Evolutionary conservation across 2,888 invertebrate genomes (phyloP), one percentile per base, ranked within the genome.

Genomic region (Tetanocera ferruginea): DNA sequence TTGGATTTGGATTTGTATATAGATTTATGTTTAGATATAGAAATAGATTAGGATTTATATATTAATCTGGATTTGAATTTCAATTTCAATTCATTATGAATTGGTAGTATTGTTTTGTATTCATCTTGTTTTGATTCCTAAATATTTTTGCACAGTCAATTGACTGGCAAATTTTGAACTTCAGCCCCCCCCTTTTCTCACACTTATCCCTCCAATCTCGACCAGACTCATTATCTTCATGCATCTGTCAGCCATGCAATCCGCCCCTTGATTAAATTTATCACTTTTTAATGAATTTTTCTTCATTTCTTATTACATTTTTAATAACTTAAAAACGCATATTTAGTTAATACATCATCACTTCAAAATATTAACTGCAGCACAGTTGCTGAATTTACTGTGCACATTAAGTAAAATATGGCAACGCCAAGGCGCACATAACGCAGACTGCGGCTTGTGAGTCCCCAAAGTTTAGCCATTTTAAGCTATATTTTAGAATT

Each of bases 401-500:
- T 67, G 34, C 67, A 19, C 34, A 37, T 23, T 4, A 3, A n/a
- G 11, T n/a, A 43, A 67, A 67, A 67, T 67, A 67, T 67, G 43
- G 43, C 67, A 37, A 37, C 43, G 67, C 67, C 67, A 67, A 11
- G 19, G 57, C 19, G 66, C 19, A 37, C 19, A 67, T 14, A 8
- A 34, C 9, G 66, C 66, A 11, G 60, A 28, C n/a, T 60, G 19
- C 4, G 6, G 25, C 23, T 60, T 19, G 57, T 25, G 43, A 23
- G 19, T 67, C 67, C 67, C 67, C 19, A 37, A 67, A 67, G 43
- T 67, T 67, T 37, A 11, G 28, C 25, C 60, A 23, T 60, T 17
- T 28, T 60, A n/a, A 19, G 67, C 19, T 9, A 43, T 67, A 67
- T 67, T 67, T 67, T 37, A 67, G 11, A 67, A 23, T 67, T 67